Base-by-base conservation (phyloP, 2,888 invertebrate genomes). In the Onthophagus sagittarius region DNA sequence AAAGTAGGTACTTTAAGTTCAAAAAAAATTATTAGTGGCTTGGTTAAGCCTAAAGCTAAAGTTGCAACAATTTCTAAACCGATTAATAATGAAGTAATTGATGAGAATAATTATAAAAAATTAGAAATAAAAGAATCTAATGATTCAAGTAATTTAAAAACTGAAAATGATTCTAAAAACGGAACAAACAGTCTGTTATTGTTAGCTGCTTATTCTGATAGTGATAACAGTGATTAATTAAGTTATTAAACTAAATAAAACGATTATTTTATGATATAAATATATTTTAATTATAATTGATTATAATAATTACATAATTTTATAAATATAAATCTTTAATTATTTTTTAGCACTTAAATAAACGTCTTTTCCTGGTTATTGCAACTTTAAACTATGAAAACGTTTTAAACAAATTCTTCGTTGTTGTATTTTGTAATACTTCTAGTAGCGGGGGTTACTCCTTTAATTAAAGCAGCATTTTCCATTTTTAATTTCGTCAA, bases 171-270 rank as follows among this genome's bases (percentile, higher is more conserved):
- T 62, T 5, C 13, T 31, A 31, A 72, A 74, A 72, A 77, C 74
- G 76, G 75, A 76, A 5, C 80, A 15, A 84, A 81, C 72, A 90
- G 93, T 11, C 87, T 94, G 9, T 90, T 92, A 0, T 84, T 94
- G 70, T 82, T 94, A 73, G 90, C 92, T 0, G 86, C 88, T 71
- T 94, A 94, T 84, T 92, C 92, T 0, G 92, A 89, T 75, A 93
- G 92, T 85, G 93, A 92, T 74, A 90, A 89, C 82, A 90, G 89
- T 78, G 88, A 88, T 79, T 81, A 73, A 81, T 79, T 79, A 67
- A 67, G 67, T 23, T 23, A 23, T 23, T 23, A 3, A 23, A 3
- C 3, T 23, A 23, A 23, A 23, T 2, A 23, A 23, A n/a, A n/a
- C n/a, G n/a, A n/a, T n/a, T n/a, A n/a, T 23, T 23, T 53, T 53